Evolutionary conservation across 2,113 vertebrate genomes (phyloP).

Genomic region (Uria aalge): DNA sequence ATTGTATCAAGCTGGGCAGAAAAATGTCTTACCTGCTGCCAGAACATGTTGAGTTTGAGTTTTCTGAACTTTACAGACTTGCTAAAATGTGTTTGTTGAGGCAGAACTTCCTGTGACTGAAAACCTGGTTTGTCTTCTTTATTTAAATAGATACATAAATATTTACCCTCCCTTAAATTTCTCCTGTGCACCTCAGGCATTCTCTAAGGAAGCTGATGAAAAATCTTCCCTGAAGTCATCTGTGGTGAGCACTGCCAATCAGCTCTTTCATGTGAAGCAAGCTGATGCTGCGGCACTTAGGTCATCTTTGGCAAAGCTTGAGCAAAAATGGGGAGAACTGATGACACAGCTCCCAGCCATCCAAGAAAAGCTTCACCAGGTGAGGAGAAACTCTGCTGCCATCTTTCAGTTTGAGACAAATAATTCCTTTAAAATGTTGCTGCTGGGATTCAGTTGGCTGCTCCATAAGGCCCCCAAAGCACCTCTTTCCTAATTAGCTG

Average conservation of each 20-base stretch:
- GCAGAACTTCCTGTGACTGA: background rate
- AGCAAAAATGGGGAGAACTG: slow-evolving; percentile 84
- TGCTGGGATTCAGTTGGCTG: slow-evolving; percentile 4
- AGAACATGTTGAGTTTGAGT: background rate
- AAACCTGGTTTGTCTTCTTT: background rate
- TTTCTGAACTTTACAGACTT: background rate
- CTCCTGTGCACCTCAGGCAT: slow-evolving; percentile 64
- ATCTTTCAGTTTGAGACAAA: background rate
- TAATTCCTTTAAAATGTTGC: slow-evolving; percentile 1
- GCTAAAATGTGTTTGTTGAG: background rate
- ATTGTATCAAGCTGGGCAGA: background rate
- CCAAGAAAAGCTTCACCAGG: slow-evolving; percentile 86
- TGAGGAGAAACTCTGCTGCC: slow-evolving; percentile 41
- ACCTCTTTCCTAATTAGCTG: slow-evolving; percentile 13
- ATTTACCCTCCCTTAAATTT: background rate
- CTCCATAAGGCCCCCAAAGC: background rate
- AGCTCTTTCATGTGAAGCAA: slow-evolving; percentile 80
- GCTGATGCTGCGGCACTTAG: slow-evolving; percentile 71
- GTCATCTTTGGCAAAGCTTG: slow-evolving; percentile 75
- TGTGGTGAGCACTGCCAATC: slow-evolving; percentile 76
- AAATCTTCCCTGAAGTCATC: slow-evolving; percentile 80
- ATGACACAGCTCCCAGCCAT: slow-evolving; percentile 70
- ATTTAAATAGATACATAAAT: background rate
- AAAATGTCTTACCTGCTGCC: background rate
- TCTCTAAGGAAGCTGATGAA: slow-evolving; percentile 82